Evolutionary conservation across 2,888 invertebrate species (phyloP).

Genomic region (Microctonus brassicae): DNA sequence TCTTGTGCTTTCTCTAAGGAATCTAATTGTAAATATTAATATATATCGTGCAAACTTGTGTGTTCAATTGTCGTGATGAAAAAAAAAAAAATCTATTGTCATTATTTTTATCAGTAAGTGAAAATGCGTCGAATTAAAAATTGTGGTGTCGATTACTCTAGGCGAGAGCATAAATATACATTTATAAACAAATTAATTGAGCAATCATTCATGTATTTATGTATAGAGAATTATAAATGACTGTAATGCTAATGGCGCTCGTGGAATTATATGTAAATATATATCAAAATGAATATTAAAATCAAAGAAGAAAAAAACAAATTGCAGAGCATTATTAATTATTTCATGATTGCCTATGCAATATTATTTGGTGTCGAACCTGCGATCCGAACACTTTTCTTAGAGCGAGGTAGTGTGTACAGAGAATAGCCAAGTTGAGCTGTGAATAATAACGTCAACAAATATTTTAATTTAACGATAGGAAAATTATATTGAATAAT

Average conservation of each 20-base stretch:
- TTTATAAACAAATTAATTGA: conserved; percentile 5
- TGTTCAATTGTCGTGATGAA: neutral
- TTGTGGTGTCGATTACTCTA: conserved; percentile 35
- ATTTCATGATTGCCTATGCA: conserved; percentile 51
- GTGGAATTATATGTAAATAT: conserved; percentile 45
- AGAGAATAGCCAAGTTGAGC: conserved; percentile 63
- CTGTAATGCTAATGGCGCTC: conserved; percentile 45
- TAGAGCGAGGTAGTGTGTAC: conserved; percentile 62
- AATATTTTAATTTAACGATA: conserved; percentile 15
- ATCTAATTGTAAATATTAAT: conserved; percentile 15
- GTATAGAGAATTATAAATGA: conserved; percentile 23
- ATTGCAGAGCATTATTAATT: conserved; percentile 35
- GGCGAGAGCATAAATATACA: conserved; percentile 6
- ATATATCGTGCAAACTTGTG: conserved; percentile 27
- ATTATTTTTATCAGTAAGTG: neutral
- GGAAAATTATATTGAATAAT: neutral
- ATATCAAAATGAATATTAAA: conserved; percentile 49
- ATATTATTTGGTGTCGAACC: conserved; percentile 56
- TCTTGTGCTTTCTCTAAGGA: neutral
- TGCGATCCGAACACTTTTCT: conserved; percentile 65
- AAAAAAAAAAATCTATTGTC: neutral
- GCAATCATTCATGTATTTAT: neutral
- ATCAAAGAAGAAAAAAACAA: conserved; percentile 55
- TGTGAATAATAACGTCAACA: conserved; percentile 59
- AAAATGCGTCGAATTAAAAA: neutral